Evolutionary conservation across 1,140 invertebrate genomes (phyloP).

Genomic region (Helicoverpa armigera): DNA sequence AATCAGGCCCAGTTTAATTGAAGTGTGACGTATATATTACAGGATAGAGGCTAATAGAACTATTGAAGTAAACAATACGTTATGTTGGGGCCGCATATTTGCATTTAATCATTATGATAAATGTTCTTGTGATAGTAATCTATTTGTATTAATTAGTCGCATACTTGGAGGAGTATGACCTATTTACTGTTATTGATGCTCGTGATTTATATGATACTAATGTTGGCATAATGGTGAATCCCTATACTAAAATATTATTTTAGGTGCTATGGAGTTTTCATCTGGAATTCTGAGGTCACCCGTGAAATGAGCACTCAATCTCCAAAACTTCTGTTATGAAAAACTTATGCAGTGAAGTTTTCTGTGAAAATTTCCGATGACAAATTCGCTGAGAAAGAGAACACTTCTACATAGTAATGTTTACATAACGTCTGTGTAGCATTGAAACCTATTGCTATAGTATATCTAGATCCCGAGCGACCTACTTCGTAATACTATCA

Average conservation of each 20-base stretch:
- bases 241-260: too few species aligned
- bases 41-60: slow-evolving; percentile 12
- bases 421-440: slow-evolving; percentile 11
- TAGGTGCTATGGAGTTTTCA: neutral
- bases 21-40: slow-evolving; percentile 8
- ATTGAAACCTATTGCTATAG: slow-evolving; percentile 29
- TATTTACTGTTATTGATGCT: neutral
- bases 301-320: too few species aligned
- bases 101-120: neutral
- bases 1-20: slow-evolving; percentile 35
- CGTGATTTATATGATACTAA: neutral
- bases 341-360: too few species aligned
- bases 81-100: neutral
- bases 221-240: too few species aligned
- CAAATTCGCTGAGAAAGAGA: neutral
- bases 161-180: slow-evolving; percentile 2
- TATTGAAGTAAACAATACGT: slow-evolving; percentile 19
- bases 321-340: too few species aligned
- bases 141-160: slow-evolving; percentile 18
- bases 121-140: slow-evolving; percentile 26
- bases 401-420: neutral
- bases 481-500: slow-evolving; percentile 32
- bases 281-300: too few species aligned
- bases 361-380: neutral
- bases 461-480: slow-evolving; percentile 15